Evolutionary conservation across 2,113 vertebrate species (phyloP).

Genomic region (Heteronetta atricapilla): DNA sequence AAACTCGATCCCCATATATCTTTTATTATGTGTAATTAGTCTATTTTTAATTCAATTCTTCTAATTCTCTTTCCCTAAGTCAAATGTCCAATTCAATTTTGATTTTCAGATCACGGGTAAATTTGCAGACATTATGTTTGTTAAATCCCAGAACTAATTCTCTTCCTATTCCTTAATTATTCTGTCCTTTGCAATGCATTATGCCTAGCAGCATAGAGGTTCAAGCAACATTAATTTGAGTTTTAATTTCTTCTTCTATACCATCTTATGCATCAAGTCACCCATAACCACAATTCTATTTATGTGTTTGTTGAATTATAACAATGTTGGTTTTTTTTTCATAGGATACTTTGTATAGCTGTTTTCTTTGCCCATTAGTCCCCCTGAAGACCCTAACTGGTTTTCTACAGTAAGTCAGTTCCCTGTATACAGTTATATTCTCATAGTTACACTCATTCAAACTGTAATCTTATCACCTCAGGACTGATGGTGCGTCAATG

Average conservation of each 20-base stretch:
- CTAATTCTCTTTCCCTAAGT: not conserved
- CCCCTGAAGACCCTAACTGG: conserved; percentile 18
- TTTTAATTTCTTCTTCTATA: conserved; percentile 37
- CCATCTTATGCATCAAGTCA: conserved; percentile 29
- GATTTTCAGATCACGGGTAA: not conserved
- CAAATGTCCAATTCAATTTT: not conserved
- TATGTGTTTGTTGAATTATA: conserved; percentile 37
- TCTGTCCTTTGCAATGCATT: conserved; percentile 5
- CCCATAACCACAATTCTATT: conserved; percentile 48
- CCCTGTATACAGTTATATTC: not conserved
- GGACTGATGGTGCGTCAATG: not conserved
- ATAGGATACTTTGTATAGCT: not conserved
- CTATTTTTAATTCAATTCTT: not conserved
- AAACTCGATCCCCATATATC: accelerated
- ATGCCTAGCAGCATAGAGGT: conserved; percentile 3
- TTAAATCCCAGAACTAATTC: not conserved
- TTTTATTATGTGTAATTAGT: not conserved
- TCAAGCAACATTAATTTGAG: conserved; percentile 45
- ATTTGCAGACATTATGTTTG: not conserved
- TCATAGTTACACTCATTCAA: conserved; percentile 32
- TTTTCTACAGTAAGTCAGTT: conserved; percentile 49
- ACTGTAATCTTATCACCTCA: conserved; percentile 46
- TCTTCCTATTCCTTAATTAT: not conserved
- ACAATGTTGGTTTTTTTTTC: not conserved
- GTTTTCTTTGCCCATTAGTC: conserved; percentile 29